These are phyloP conservation scores for Lochmaea capreae DNA, from an alignment of 2,888 invertebrate genomes.

Conservation along the genomic window DNA sequence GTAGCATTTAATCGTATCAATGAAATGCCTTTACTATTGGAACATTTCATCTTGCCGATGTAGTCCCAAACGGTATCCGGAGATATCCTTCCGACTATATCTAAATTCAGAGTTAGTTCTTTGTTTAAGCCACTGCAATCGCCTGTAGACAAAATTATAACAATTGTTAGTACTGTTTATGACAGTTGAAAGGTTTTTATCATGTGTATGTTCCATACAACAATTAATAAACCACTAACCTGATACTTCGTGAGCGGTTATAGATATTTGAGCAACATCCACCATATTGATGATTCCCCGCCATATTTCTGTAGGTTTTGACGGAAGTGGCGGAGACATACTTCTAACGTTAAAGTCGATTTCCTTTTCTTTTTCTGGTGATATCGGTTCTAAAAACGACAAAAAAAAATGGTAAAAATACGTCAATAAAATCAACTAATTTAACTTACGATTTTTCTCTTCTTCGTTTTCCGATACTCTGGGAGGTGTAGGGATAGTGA, in stretches of 20 bases:
- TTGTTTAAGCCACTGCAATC: conserved; percentile 76
- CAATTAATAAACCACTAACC: conserved; percentile 53
- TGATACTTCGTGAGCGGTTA: conserved; percentile 81
- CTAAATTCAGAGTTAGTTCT: conserved; percentile 81
- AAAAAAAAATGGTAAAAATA: not conserved
- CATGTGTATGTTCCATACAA: not conserved
- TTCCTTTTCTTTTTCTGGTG: conserved; percentile 46
- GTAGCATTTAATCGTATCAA: conserved; percentile 85
- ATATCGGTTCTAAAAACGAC: conserved; percentile 33
- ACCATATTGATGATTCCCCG: conserved; percentile 90
- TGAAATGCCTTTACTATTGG: conserved; percentile 88
- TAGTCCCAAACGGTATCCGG: conserved; percentile 95
- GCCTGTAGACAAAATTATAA: conserved; percentile 66
- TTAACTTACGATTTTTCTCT: conserved; percentile 38
- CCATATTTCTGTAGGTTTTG: conserved; percentile 69
- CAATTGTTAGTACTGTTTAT: conserved; percentile 1
- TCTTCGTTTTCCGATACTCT: conserved; percentile 61
- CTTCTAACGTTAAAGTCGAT: conserved; percentile 47
- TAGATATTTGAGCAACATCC: conserved; percentile 89
- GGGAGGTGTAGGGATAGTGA: conserved; percentile 73
- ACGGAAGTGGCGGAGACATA: conserved; percentile 52
- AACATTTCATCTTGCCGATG: conserved; percentile 88
- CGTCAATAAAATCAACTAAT: not conserved
- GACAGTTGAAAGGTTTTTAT: not conserved
- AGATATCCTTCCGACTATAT: conserved; percentile 91